phyloP scores from a whole-genome alignment of 2,888 invertebrate species.

The Eutolmus rufibarbis region DNA sequence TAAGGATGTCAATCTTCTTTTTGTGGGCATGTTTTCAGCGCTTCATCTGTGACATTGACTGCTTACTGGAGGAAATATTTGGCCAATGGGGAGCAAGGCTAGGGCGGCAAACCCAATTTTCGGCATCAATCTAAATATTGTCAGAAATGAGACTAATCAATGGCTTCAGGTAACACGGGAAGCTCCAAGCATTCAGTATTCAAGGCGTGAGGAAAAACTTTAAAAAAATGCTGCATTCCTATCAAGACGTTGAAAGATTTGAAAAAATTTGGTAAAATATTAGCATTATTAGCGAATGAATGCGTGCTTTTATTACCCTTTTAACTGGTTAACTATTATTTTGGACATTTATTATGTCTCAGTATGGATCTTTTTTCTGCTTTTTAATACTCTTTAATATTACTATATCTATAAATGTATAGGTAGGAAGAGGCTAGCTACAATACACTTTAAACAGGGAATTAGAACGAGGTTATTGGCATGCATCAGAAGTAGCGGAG shows the following conservation, averaged over 20 bases:
- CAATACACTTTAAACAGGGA: no score
- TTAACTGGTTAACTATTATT: no score
- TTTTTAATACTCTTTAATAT: no score
- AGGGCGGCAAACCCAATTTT: not conserved
- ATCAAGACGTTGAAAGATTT: not conserved
- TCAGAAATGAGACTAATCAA: not conserved
- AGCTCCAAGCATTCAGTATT: not conserved
- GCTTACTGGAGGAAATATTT: not conserved
- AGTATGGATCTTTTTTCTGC: no score
- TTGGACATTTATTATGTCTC: no score
- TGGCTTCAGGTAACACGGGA: not conserved
- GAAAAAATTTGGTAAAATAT: not conserved
- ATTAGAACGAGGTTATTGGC: no score
- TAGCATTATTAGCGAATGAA: no score
- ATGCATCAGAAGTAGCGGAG: no score
- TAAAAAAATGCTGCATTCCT: not conserved
- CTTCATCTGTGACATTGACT: conserved; percentile 23
- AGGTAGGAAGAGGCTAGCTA: no score
- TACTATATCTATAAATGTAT: no score
- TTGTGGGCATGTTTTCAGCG: conserved; percentile 44
- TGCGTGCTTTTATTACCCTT: no score
- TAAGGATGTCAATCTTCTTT: conserved; percentile 42
- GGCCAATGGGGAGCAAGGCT: not conserved
- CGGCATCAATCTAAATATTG: not conserved
- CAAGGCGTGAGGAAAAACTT: not conserved